Evolutionary conservation across 1,140 invertebrate species (phyloP).

Genomic region (Coenobita brevimanus): DNA sequence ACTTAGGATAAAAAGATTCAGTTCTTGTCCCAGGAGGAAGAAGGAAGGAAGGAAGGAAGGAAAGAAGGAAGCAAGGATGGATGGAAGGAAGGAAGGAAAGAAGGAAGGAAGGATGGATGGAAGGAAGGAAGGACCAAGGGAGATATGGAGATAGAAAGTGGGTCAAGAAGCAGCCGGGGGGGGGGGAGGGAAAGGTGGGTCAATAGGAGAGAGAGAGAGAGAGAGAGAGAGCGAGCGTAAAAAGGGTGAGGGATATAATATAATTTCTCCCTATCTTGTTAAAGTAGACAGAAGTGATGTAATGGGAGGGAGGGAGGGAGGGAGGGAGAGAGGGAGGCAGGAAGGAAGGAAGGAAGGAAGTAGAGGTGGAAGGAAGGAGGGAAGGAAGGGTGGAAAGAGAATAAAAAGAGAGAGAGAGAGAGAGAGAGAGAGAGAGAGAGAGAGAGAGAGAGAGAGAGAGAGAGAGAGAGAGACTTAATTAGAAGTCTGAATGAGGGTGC

Average conservation of each 20-base stretch:
- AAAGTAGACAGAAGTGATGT: neutral
- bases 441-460: neutral
- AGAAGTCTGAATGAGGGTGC: neutral
- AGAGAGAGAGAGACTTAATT: no score
- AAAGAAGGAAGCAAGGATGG: no score
- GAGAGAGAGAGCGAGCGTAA: no score
- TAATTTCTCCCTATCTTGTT: neutral
- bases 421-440: neutral
- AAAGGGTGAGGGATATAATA: no score
- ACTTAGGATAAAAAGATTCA: no score
- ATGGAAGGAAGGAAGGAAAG: no score
- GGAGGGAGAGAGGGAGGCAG: neutral
- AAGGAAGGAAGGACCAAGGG: no score
- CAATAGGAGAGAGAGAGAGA: neutral
- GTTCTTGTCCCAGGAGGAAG: no score
- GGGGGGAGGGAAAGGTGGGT: neutral
- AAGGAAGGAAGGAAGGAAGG: no score
- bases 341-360: neutral
- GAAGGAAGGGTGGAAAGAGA: neutral
- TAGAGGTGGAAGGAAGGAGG: neutral
- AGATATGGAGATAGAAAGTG: no score
- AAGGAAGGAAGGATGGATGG: no score
- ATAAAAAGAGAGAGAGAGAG: neutral
- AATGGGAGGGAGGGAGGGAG: neutral
- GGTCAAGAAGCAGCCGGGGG: no score